Base-by-base conservation (phyloP, 2,888 invertebrate species). In the Gymnoscelis rufifasciata region DNA sequence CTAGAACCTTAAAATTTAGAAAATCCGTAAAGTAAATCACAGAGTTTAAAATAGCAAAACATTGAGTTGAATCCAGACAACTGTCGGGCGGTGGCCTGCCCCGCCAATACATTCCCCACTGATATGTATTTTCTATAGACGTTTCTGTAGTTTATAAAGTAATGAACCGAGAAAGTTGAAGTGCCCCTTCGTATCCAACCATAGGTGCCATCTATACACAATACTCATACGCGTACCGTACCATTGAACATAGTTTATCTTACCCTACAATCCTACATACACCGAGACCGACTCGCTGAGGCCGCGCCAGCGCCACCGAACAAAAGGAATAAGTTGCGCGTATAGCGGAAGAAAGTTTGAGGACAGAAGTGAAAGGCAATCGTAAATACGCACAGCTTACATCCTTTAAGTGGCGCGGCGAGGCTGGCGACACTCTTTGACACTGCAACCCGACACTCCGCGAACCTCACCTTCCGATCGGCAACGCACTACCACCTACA, bases 1-100 rank as follows among this genome's bases (percentile, higher is more conserved):
- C 83, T 87, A 87, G 80, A 83, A 83, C 72, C 88, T 87, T 88
- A 88, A 68, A 86, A 84, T 88, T 86, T 87, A 87, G 84, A 86
- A 78, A 82, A 83, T 83, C 78, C 83, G 77, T 84, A 87, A 87
- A 82, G 78, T 83, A 84, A 88, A 87, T 88, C 87, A 87, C 88
- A 88, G 87, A 83, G 80, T 81, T 78, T 74, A 77, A 81, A 87
- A 80, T 69, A 80, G 88, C 88, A 83, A 87, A 84, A 78, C 68
- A 83, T 81, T 78, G 72, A 79, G 74, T 63, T 79, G 75, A 71
- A 73, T 77, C 64, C 73, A 74, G 78, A 75, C 72, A 61, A 66
- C 71, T 70, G 70, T 73, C 69, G 38, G 15, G 15, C 38, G 36
- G 60, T 59, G 51, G 56, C 41, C 76, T 76, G 67, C 75, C 75